Evolutionary conservation across 2,888 invertebrate species (phyloP).

Genomic region (Germaria angustata): DNA sequence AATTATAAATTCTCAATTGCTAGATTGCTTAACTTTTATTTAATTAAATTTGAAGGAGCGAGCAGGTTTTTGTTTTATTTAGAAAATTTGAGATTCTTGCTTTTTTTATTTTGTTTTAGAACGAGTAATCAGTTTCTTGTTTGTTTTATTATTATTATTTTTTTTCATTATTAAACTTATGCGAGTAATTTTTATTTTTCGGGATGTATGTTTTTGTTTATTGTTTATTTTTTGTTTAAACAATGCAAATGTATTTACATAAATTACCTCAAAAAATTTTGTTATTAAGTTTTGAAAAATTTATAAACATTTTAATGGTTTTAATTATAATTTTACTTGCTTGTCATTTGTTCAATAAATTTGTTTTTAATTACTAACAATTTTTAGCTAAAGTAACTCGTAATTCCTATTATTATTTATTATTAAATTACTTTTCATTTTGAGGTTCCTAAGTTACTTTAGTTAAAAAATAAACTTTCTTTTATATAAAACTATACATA

Average conservation of each 20-base stretch:
- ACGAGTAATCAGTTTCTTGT: conserved; percentile 56
- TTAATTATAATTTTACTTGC: conserved; percentile 37
- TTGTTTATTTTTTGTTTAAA: conserved; percentile 41
- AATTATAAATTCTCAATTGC: conserved; percentile 22
- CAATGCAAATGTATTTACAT: conserved; percentile 66
- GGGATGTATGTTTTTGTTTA: conserved; percentile 18
- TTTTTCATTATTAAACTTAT: conserved; percentile 56
- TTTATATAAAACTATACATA: conserved; percentile 60
- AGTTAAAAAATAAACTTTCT: conserved; percentile 57
- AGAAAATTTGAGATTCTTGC: conserved; percentile 18
- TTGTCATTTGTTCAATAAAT: conserved; percentile 45
- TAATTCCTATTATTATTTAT: conserved; percentile 44
- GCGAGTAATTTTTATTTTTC: conserved; percentile 60
- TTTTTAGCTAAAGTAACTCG: conserved; percentile 62
- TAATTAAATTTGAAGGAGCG: conserved; percentile 29
- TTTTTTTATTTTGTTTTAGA: conserved; percentile 22
- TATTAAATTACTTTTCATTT: conserved; percentile 26
- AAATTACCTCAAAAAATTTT: conserved; percentile 66
- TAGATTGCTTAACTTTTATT: conserved; percentile 43
- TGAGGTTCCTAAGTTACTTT: conserved; percentile 63
- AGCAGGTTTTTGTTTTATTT: conserved; percentile 38
- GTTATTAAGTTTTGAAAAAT: conserved; percentile 36
- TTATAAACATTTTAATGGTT: conserved; percentile 38
- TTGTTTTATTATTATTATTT: too few relatives aligned
- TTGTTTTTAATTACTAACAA: conserved; percentile 65